Conservation (phyloP, 2,797 vertebrate genomes). For the Lepus townsendii region DNA sequence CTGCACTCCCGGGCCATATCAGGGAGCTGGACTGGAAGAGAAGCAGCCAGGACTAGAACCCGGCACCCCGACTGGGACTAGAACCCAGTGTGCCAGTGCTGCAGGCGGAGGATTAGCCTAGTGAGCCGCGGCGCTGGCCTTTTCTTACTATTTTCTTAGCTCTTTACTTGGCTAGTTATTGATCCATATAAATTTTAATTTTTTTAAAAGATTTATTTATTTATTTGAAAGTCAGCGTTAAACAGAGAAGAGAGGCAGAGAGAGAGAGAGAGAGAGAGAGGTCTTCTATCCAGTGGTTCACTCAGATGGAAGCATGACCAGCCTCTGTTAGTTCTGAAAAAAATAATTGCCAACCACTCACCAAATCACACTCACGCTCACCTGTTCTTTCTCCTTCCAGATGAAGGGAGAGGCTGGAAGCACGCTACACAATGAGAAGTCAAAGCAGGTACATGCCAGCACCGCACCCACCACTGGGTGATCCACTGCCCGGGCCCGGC, state of each 20-base stretch:
- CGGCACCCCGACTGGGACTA: too few species aligned
- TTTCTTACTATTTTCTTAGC: neutral
- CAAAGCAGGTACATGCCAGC: conserved; percentile 82
- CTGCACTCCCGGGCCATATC: too few species aligned
- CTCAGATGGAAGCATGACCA: neutral
- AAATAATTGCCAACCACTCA: neutral
- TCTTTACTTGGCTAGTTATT: neutral
- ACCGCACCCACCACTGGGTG: fast-evolving
- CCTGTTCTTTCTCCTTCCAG: conserved; percentile 82
- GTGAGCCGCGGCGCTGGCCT: too few species aligned
- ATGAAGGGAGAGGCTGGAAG: conserved; percentile 77
- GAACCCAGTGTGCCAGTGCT: too few species aligned
- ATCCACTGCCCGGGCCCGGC: neutral
- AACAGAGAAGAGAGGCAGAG: too few species aligned
- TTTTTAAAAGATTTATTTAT: too few species aligned
- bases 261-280: too few species aligned
- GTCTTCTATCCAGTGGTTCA: too few species aligned
- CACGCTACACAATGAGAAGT: conserved; percentile 34
- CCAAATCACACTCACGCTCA: neutral
- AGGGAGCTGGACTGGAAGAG: too few species aligned
- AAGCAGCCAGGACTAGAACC: too few species aligned
- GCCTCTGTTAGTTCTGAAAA: neutral
- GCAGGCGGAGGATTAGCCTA: too few species aligned
- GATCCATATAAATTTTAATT: neutral
- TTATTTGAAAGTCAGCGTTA: too few species aligned